Evolutionary conservation across 2,113 vertebrate genomes (phyloP), one percentile per base, ranked within the genome.

Genomic region (Phyllostomus hastatus): DNA sequence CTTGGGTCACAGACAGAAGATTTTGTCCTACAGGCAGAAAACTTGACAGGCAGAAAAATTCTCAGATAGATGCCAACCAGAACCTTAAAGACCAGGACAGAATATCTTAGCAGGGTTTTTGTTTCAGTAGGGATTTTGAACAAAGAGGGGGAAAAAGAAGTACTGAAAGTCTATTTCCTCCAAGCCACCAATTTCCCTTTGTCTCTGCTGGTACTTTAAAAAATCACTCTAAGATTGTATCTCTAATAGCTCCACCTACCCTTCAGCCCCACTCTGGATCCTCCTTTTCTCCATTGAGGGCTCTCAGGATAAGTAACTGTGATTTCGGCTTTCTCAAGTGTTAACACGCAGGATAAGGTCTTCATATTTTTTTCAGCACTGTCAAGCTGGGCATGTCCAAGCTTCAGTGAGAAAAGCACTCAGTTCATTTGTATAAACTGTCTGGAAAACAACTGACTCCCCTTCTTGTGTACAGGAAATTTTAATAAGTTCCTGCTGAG

Each of bases 401-500:
- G 46, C 52, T 82, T 50, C 54, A 10, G 67, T 85, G 41, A 86
- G 6, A 2, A 96, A 93, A 93, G 48, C 46, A 35, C 7, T 57
- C 38, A 11, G 26, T 46, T 88, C 38, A 81, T 93, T 48, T 94
- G 81, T 20, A 90, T 38, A 92, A 79, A 73, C 43, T 86, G 2
- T 78, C 14, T 52, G 52, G 43, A 82, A 92, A 97, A 50, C 2
- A 20, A 24, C 1, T 46, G 33, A 48, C 31, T 81, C 38, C 4
- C 48, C 31, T 93, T 88, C 72, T 69, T 57, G 16, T 81, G 50
- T 92, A 24, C 46, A 57, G 10, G 11, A 46, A 57, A 80, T 10
- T 76, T 92, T 72, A 95, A 88, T 90, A 73, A 88, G 31, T 69
- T 61, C 61, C n/a, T 14, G 85, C 19, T 33, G 90, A 79, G 33